Percentiles rank a stretch among this genome's conserved stretches.
phyloP scores from a whole-genome alignment of 1,140 invertebrate genomes.

The Apis laboriosa region DNA sequence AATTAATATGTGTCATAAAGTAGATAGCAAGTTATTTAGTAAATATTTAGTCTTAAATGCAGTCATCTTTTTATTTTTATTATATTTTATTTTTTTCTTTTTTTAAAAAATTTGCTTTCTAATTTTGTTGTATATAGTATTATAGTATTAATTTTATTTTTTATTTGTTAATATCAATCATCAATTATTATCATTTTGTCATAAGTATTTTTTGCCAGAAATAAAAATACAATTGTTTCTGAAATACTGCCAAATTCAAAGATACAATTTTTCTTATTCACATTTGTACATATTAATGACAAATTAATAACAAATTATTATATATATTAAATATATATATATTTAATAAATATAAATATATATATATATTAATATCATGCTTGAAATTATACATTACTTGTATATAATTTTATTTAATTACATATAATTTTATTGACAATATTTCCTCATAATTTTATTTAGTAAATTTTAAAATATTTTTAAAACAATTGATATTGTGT shows the following conservation, averaged over 20 bases:
- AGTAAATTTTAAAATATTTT: neutral
- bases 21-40: conserved; percentile 28
- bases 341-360: too few species aligned
- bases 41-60: conserved; percentile 1
- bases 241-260: conserved; percentile 74
- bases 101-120: conserved; percentile 36
- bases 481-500: conserved; percentile 9
- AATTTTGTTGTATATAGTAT: neutral
- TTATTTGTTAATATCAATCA: conserved; percentile 1
- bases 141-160: conserved; percentile 12
- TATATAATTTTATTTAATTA: conserved; percentile 14
- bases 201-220: conserved; percentile 13
- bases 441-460: neutral
- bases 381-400: conserved; percentile 56
- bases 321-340: too few species aligned
- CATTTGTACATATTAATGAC: conserved; percentile 46
- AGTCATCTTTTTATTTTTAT: neutral
- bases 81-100: neutral
- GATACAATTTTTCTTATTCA: conserved; percentile 68
- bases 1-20: conserved; percentile 20
- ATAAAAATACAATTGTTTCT: conserved; percentile 41
- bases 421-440: conserved; percentile 47
- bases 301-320: conserved; percentile 34
- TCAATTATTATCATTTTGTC: conserved; percentile 22
- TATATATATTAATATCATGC: conserved; percentile 10